A percentile compares a stretch with the other conserved stretches of the same genome.
Conservation (phyloP, 2,797 vertebrate species). For the Xenentodon cancila region DNA sequence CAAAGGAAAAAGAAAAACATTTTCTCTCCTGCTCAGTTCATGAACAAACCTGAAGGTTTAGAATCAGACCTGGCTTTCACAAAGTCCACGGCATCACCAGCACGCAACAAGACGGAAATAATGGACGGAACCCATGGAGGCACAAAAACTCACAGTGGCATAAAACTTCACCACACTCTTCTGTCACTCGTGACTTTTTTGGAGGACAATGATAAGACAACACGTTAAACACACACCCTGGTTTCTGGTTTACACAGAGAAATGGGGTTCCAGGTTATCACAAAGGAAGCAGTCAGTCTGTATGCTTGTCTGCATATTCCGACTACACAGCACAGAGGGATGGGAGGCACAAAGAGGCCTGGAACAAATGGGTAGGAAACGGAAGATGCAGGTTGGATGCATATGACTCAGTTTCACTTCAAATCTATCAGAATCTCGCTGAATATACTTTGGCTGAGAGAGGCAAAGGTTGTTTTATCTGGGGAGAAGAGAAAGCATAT, state of each 20-base stretch:
- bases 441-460: slow-evolving; percentile 17
- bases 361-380: slow-evolving; percentile 27
- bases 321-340: slow-evolving; percentile 30
- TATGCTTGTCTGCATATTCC: slow-evolving; percentile 33
- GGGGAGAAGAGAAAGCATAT: not conserved
- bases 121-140: not conserved
- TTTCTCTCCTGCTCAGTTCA: too few species aligned
- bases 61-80: too few species aligned
- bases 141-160: not conserved
- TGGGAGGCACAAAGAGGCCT: slow-evolving; percentile 16
- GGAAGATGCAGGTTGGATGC: slow-evolving; percentile 29
- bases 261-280: slow-evolving; percentile 54
- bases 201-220: slow-evolving; percentile 32
- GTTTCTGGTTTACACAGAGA: slow-evolving; percentile 50
- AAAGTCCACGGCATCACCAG: too few species aligned
- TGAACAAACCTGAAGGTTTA: too few species aligned
- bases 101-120: too few species aligned
- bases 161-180: slow-evolving; percentile 14
- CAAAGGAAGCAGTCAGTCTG: slow-evolving; percentile 49
- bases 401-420: slow-evolving; percentile 33
- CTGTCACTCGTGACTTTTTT: slow-evolving; percentile 27
- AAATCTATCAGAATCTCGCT: slow-evolving; percentile 37
- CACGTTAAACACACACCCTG: slow-evolving; percentile 11
- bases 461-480: slow-evolving; percentile 40
- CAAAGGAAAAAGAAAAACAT: too few species aligned